Evolutionary conservation across 2,113 vertebrate species (phyloP), one percentile per base, ranked within the genome.

Genomic region (Cephalopholis sonnerati): DNA sequence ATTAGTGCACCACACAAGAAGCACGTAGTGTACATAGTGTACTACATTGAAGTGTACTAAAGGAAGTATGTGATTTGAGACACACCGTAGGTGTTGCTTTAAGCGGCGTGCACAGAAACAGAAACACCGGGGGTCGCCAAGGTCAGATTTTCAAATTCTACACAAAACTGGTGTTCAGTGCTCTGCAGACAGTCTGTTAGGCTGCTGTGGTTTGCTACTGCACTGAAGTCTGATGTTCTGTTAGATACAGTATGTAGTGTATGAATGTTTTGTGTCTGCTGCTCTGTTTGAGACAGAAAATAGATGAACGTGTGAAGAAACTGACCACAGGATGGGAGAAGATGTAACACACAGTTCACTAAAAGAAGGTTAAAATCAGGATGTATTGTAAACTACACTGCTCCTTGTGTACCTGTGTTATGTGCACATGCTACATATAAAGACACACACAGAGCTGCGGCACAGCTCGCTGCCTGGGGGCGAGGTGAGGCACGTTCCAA

Each of bases 401-500:
- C 25, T 24, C 27, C 25, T 7, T 39, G 0, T 44, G 20, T 55
- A 46, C 1, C 11, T 3, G 32, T 36, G 7, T 36, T 36, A 17
- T 7, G 59, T 65, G 46, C 10, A 27, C 44, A 24, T 59, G 44
- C 7, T 15, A 25, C 53, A 55, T n/a, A 69, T 18, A 54, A 25
- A 36, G 32, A 36, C 7, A 36, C 7, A 36, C 6, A 55, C 25
- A 57, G 71, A 66, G 69, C n/a, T 3, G 59, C 74, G 73, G 20
- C 20, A 41, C 22, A 58, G 58, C 16, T 58, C 32, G 32, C 32
- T 8, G 32, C 32, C 32, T 36, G 32, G 32, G 32, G 32, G 32
- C 32, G 32, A 81, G 54, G 50, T 59, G 79, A 75, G 51, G 54
- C 90, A 91, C 44, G 75, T 80, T 32, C 64, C 85, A 89, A 88